Percentiles rank a stretch among this genome's conserved stretches.
These are phyloP conservation scores for Micronycteris hirsuta DNA, from an alignment of 2,113 vertebrate genomes.

Conservation along the genomic window DNA sequence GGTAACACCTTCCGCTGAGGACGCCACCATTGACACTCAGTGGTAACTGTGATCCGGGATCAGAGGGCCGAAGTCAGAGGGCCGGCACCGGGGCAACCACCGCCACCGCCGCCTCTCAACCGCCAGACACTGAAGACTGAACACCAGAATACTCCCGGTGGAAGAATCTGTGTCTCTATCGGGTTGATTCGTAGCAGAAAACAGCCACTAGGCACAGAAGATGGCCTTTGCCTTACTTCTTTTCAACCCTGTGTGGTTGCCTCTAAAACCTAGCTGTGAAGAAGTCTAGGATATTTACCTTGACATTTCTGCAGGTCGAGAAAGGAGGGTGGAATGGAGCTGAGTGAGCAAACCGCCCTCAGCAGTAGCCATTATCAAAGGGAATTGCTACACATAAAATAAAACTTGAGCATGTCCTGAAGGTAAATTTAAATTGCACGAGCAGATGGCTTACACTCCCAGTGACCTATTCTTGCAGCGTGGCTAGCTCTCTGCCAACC, in stretches of 20 bases:
- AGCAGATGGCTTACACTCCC: background rate
- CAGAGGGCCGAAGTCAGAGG: background rate
- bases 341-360: background rate
- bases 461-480: background rate
- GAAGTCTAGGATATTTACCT: background rate
- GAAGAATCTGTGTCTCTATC: background rate
- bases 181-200: background rate
- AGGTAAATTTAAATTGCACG: background rate
- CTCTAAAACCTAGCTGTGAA: background rate
- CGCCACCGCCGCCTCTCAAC: background rate
- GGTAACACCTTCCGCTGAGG: background rate
- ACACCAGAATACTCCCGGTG: background rate
- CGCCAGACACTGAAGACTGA: background rate
- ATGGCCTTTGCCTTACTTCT: background rate
- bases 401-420: background rate
- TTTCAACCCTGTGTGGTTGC: background rate
- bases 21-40: background rate
- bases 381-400: background rate
- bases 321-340: background rate
- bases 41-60: background rate
- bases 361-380: background rate
- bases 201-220: background rate
- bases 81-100: background rate
- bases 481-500: background rate
- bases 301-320: background rate